A percentile compares a stretch with the other conserved stretches of the same genome.
phyloP scores from a whole-genome alignment of 1,140 invertebrate genomes.

The Drusus annulatus region DNA sequence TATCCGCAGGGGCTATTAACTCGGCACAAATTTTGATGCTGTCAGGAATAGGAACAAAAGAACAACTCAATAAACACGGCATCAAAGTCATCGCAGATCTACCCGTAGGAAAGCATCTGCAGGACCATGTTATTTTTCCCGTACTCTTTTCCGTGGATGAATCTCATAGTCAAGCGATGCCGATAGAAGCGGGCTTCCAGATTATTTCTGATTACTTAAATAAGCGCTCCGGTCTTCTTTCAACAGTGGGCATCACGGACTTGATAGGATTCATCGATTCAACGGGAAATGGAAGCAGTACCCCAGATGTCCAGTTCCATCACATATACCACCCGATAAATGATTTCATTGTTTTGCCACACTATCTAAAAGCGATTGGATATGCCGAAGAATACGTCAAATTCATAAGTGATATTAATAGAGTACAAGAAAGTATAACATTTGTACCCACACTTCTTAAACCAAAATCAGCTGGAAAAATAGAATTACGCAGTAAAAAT shows the following conservation, averaged over 20 bases:
- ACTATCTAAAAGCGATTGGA: slow-evolving; percentile 62
- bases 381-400: slow-evolving; percentile 67
- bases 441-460: slow-evolving; percentile 69
- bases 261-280: slow-evolving; percentile 64
- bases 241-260: slow-evolving; percentile 62
- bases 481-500: slow-evolving; percentile 64
- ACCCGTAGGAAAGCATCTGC: slow-evolving; percentile 81
- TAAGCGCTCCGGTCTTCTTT: slow-evolving; percentile 62
- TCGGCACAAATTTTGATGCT: slow-evolving; percentile 71
- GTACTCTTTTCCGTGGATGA: slow-evolving; percentile 62
- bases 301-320: slow-evolving; percentile 66
- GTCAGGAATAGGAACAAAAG: slow-evolving; percentile 68
- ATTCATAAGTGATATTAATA: slow-evolving; percentile 65
- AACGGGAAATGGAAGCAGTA: slow-evolving; percentile 52
- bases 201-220: slow-evolving; percentile 63
- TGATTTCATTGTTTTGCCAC: slow-evolving; percentile 59
- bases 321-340: slow-evolving; percentile 62
- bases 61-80: slow-evolving; percentile 63
- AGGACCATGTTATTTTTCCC: slow-evolving; percentile 72
- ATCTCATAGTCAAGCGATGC: slow-evolving; percentile 47
- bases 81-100: slow-evolving; percentile 73
- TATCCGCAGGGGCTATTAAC: slow-evolving; percentile 72
- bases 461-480: slow-evolving; percentile 69
- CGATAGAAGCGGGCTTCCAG: slow-evolving; percentile 57
- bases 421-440: slow-evolving; percentile 66